Evolutionary conservation across 92 coral and sea anemone genomes (phyloP).

Genomic region (Epizoanthus rinbou): DNA sequence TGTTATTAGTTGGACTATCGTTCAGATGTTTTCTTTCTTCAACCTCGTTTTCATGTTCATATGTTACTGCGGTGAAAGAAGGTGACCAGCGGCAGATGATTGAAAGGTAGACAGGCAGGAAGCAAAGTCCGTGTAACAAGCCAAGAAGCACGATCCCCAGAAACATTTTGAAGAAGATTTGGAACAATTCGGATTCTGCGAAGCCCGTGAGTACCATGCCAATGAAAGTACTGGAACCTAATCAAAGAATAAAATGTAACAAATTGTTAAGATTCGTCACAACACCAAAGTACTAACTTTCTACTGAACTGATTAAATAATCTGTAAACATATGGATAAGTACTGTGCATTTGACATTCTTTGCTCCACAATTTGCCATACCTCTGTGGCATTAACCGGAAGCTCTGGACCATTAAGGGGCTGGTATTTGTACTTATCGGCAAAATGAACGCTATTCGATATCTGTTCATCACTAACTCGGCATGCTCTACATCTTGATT

Average conservation of each 20-base stretch:
- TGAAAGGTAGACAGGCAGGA: slow-evolving; percentile 76
- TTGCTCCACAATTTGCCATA: no score
- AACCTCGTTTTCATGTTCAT: neutral
- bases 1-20: neutral
- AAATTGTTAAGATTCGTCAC: neutral
- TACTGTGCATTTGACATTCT: no score
- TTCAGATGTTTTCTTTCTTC: neutral
- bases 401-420: no score
- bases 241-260: neutral
- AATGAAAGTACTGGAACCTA: slow-evolving; percentile 78
- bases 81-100: slow-evolving; percentile 64
- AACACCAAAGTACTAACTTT: neutral
- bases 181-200: slow-evolving; percentile 70
- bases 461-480: no score
- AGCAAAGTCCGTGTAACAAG: slow-evolving; percentile 76
- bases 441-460: no score
- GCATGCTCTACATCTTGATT: no score
- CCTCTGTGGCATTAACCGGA: no score
- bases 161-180: slow-evolving; percentile 82
- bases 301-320: neutral
- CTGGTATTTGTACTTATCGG: no score
- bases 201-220: slow-evolving; percentile 79
- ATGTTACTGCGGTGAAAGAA: slow-evolving; percentile 34
- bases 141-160: slow-evolving; percentile 81
- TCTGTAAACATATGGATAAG: no score